These are phyloP conservation scores for Himantopus leucocephalus DNA, from an alignment of 2,113 vertebrate species.

Conservation along the genomic window DNA sequence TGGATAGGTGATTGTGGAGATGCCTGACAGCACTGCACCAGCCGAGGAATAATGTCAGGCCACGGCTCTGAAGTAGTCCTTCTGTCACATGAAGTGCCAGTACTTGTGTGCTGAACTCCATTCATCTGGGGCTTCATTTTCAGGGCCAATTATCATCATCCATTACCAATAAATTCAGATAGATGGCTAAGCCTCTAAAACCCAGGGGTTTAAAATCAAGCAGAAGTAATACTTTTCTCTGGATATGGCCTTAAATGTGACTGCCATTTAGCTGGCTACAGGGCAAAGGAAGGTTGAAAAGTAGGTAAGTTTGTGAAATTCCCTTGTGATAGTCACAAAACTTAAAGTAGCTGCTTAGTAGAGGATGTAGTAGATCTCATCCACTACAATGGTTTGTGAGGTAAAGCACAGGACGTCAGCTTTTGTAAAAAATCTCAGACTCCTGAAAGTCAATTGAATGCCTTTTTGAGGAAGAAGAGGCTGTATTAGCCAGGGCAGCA, in stretches of 20 bases:
- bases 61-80: not conserved
- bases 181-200: not conserved
- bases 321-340: not conserved
- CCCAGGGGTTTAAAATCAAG: not conserved
- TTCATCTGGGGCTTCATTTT: not conserved
- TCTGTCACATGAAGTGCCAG: not conserved
- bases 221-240: not conserved
- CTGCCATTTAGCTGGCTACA: not conserved
- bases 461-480: not conserved
- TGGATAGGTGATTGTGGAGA: not conserved
- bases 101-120: not conserved
- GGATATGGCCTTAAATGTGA: not conserved
- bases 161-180: not conserved
- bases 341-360: not conserved
- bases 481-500: not conserved
- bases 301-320: not conserved
- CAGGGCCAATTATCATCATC: not conserved
- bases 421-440: not conserved
- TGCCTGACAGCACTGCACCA: not conserved
- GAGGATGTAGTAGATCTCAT: not conserved
- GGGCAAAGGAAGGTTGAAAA: not conserved
- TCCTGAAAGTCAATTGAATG: not conserved
- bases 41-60: rapidly evolving
- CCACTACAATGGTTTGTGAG: not conserved
- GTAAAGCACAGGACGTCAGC: not conserved